A percentile compares a stretch with the other conserved stretches of the same genome.
Conservation (phyloP, 2,888 invertebrate species). For the Drosophila lutescens region DNA sequence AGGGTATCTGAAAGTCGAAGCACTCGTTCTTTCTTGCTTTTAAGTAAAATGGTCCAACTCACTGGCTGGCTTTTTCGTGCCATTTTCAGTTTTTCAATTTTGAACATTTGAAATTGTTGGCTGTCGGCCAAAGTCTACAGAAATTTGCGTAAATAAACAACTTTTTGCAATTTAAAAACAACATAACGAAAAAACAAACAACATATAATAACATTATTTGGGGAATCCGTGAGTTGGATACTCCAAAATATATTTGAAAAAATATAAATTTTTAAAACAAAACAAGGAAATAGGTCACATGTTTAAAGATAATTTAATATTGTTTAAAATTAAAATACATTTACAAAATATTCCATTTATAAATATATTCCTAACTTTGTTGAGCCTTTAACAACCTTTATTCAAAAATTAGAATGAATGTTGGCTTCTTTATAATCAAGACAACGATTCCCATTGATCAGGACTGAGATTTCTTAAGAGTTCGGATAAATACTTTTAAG, state of each 20-base stretch:
- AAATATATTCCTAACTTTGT: too few species aligned
- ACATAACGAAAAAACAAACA: slow-evolving; percentile 39
- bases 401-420: not conserved
- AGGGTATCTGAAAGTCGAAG: too few species aligned
- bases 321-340: too few species aligned
- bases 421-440: not conserved
- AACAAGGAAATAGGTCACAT: too few species aligned
- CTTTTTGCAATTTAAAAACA: slow-evolving; percentile 70
- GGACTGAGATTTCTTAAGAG: not conserved
- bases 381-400: too few species aligned
- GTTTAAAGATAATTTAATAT: too few species aligned
- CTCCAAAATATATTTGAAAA: not conserved
- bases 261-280: too few species aligned
- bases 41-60: slow-evolving; percentile 6
- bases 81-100: slow-evolving; percentile 40
- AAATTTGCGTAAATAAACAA: slow-evolving; percentile 79
- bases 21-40: not conserved
- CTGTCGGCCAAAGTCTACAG: slow-evolving; percentile 73
- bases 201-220: not conserved
- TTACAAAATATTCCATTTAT: too few species aligned
- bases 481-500: not conserved
- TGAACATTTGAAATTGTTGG: slow-evolving; percentile 68
- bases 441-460: not conserved
- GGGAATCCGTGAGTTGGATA: not conserved
- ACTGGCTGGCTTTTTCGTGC: slow-evolving; percentile 23